Evolutionary conservation across 2,888 invertebrate species (phyloP), one percentile per base, ranked within the genome.

Genomic region (Eupelmus urozonus): DNA sequence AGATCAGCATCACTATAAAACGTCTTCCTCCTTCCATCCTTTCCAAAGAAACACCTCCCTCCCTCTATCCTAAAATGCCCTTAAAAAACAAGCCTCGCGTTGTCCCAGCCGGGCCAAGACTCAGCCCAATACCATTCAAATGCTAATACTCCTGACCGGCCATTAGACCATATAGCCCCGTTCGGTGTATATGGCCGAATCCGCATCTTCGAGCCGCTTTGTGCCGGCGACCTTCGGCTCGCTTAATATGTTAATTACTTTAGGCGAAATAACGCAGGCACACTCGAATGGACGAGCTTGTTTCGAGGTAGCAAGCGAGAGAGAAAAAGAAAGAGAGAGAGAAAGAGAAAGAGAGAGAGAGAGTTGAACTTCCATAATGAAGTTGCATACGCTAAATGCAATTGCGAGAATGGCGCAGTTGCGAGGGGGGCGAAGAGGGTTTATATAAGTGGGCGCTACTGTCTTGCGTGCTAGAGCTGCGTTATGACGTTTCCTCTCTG

Each of bases 81-180:
- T n/a, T n/a, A n/a, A n/a, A n/a, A n/a, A n/a, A n/a, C n/a, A n/a
- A n/a, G n/a, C n/a, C n/a, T n/a, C n/a, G 63, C 69, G 63, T 69
- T 69, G 76, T 63, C 53, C n/a, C n/a, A n/a, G n/a, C n/a, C n/a
- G n/a, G n/a, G n/a, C n/a, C n/a, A n/a, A n/a, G n/a, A n/a, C n/a
- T n/a, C n/a, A n/a, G n/a, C n/a, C n/a, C n/a, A n/a, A 42, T 51
- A 29, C 63, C 83, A 87, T 87, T 87, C 83, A 85, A 66, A 87
- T 87, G 87, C 84, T 86, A 87, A 87, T 87, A 82, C 80, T 72
- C 66, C 71, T 80, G 82, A 82, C 75, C 81, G 82, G 74, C 84
- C 83, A 85, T 85, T 85, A 85, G 83, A 82, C 80, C 13, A 9
- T 34, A 2, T 45, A 2, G n/a, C 13, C 45, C 13, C 45, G 9